Evolutionary conservation across 2,888 invertebrate species (phyloP).

Genomic region (Meta bourneti): DNA sequence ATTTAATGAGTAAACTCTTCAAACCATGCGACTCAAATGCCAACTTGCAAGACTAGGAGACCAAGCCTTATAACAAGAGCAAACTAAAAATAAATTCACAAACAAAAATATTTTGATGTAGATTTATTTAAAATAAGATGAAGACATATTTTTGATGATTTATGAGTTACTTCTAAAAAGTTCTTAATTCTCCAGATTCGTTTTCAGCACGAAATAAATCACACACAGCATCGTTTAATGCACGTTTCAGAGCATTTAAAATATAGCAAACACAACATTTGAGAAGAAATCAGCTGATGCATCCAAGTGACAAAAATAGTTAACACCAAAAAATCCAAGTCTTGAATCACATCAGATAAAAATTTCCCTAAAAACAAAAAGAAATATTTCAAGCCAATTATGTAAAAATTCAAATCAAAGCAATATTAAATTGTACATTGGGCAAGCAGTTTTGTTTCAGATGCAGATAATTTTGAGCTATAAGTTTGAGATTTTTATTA

Average conservation of each 20-base stretch:
- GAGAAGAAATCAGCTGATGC: slow-evolving; percentile 20
- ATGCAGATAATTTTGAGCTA: too few species aligned
- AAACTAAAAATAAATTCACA: background rate
- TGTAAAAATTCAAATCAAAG: too few species aligned
- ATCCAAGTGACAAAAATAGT: slow-evolving; percentile 17
- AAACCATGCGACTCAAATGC: too few species aligned
- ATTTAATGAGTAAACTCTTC: too few species aligned
- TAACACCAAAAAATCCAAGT: background rate
- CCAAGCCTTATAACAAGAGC: too few species aligned
- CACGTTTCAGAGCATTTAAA: slow-evolving; percentile 35
- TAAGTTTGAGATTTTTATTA: too few species aligned
- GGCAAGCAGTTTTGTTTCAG: too few species aligned
- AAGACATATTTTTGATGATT: slow-evolving; percentile 22
- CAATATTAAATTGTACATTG: too few species aligned
- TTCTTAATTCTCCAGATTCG: background rate
- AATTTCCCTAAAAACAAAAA: slow-evolving; percentile 18
- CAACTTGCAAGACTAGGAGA: too few species aligned
- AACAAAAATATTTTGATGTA: slow-evolving; percentile 22
- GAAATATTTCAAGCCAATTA: background rate
- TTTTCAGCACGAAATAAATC: slow-evolving; percentile 25
- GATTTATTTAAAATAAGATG: slow-evolving; percentile 62
- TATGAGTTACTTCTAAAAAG: slow-evolving; percentile 19
- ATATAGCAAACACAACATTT: slow-evolving; percentile 38
- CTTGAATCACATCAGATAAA: slow-evolving; percentile 9
- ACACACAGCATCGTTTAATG: slow-evolving; percentile 26